Conservation (phyloP, 2,888 invertebrate species). For the Aphidoletes aphidimyza region DNA sequence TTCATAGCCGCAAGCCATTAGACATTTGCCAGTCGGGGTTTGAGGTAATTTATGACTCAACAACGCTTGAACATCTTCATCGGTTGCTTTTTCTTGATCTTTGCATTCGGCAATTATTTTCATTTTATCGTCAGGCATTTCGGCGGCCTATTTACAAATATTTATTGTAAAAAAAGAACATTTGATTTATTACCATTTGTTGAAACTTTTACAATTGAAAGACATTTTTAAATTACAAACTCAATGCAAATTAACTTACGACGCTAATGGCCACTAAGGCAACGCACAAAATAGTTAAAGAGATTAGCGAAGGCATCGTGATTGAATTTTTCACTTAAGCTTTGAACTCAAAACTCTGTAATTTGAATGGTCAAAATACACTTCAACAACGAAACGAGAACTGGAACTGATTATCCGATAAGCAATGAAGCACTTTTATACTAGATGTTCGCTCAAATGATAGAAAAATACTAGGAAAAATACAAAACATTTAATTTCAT, state of each 20-base stretch:
- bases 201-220: too few species aligned
- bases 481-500: too few species aligned
- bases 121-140: not conserved
- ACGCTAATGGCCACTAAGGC: not conserved
- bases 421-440: too few species aligned
- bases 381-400: too few species aligned
- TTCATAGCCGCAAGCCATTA: conserved; percentile 64
- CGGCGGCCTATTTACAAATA: not conserved
- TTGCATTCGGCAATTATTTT: conserved; percentile 60
- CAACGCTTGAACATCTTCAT: conserved; percentile 64
- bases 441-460: too few species aligned
- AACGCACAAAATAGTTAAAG: not conserved
- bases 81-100: conserved; percentile 62
- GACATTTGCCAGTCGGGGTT: conserved; percentile 62
- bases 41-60: conserved; percentile 60
- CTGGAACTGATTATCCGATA: not conserved
- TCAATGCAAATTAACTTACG: not conserved
- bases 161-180: not conserved
- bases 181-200: not conserved
- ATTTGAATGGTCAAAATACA: not conserved
- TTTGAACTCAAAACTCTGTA: too few species aligned
- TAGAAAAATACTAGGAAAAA: too few species aligned
- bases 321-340: not conserved
- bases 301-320: not conserved
- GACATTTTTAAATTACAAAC: too few species aligned